These are phyloP conservation scores for Brachylomia viminalis DNA, from an alignment of 2,888 invertebrate genomes.

Conservation along the genomic window DNA sequence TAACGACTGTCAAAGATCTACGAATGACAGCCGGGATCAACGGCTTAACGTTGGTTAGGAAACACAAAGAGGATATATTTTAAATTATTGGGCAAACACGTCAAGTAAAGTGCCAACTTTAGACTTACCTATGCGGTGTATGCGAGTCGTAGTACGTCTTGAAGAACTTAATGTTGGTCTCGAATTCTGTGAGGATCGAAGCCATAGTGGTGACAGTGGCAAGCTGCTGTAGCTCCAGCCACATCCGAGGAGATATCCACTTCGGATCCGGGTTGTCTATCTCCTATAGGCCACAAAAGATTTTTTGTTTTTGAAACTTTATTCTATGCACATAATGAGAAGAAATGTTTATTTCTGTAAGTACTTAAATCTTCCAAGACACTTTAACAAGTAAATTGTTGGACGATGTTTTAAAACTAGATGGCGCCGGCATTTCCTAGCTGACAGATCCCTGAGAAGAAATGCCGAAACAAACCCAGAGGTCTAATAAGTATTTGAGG, in stretches of 20 bases:
- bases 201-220: slow-evolving; percentile 91
- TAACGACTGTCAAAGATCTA: neutral
- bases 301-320: neutral
- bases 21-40: neutral
- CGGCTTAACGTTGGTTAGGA: neutral
- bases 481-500: no score
- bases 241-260: slow-evolving; percentile 95
- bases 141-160: slow-evolving; percentile 92
- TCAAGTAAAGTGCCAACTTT: neutral
- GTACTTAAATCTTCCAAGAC: no score
- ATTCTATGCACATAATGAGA: neutral
- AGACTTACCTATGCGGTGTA: slow-evolving; percentile 91
- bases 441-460: no score
- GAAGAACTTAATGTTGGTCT: slow-evolving; percentile 88
- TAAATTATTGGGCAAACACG: no score
- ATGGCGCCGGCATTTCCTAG: no score
- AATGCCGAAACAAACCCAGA: no score
- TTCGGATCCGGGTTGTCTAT: slow-evolving; percentile 93
- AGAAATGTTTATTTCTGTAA: no score
- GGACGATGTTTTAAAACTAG: no score
- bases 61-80: neutral
- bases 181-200: slow-evolving; percentile 92
- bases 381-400: no score
- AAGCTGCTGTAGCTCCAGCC: slow-evolving; percentile 95
- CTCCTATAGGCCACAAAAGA: slow-evolving; percentile 75